phyloP scores from a whole-genome alignment of 2,888 invertebrate genomes.

The Drosophila mercatorum region DNA sequence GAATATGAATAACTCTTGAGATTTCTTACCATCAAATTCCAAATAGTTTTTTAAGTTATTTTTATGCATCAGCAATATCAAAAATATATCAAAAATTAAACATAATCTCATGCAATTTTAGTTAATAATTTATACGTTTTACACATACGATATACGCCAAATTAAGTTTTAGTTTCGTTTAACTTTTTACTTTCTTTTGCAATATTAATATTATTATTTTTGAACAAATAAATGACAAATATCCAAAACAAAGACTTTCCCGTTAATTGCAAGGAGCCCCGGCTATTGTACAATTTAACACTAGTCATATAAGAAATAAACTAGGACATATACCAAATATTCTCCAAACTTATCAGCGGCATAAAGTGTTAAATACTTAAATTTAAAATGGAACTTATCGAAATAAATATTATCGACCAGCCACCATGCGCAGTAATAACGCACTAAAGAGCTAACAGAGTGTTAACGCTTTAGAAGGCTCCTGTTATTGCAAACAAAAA shows the following conservation, averaged over 20 bases:
- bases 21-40: conserved; percentile 48
- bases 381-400: background rate
- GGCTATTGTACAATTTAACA: background rate
- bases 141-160: conserved; percentile 32
- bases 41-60: conserved; percentile 38
- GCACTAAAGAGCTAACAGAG: conserved; percentile 13
- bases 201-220: conserved; percentile 70
- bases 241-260: conserved; percentile 16
- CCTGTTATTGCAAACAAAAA: background rate
- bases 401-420: conserved; percentile 7
- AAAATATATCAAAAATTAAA: conserved; percentile 19
- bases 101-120: conserved; percentile 73
- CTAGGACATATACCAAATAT: background rate
- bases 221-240: conserved; percentile 67
- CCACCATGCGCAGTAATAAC: background rate
- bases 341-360: background rate
- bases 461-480: conserved; percentile 8
- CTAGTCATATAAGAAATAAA: background rate
- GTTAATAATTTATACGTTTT: conserved; percentile 54
- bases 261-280: too few relatives aligned
- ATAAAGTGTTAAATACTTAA: background rate
- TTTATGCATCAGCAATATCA: conserved; percentile 24
- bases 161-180: conserved; percentile 62
- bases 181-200: conserved; percentile 65
- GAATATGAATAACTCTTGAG: conserved; percentile 48